Evolutionary conservation across 2,797 vertebrate genomes (phyloP).

Genomic region (Sorex maritimensis): DNA sequence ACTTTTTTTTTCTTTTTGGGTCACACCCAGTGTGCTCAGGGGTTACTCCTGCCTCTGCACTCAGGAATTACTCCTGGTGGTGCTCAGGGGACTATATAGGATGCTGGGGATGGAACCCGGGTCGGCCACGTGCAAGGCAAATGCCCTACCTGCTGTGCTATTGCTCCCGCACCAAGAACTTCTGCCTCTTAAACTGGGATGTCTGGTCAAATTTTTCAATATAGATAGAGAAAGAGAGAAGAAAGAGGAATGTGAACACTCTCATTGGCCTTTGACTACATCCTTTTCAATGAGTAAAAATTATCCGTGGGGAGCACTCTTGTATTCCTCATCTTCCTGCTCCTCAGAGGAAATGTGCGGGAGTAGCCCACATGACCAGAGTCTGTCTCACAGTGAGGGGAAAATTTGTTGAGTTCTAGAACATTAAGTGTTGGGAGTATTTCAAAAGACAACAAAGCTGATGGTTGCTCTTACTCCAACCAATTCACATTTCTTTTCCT

Average conservation of each 20-base stretch:
- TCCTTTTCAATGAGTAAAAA: constrained; percentile 8
- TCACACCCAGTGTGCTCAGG: too few relatives aligned
- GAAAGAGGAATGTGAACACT: neutral
- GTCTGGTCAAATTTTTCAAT: constrained; percentile 15
- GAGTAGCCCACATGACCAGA: neutral
- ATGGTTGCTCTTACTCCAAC: constrained; percentile 6
- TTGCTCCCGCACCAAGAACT: neutral
- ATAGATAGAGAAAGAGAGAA: neutral
- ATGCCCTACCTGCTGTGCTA: too few relatives aligned
- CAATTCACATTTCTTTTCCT: constrained; percentile 37
- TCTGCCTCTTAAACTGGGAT: constrained; percentile 42
- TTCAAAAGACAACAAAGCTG: constrained; percentile 10
- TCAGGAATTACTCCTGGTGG: too few relatives aligned
- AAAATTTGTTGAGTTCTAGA: neutral
- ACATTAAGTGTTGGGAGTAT: neutral
- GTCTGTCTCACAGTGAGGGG: neutral
- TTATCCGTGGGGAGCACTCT: neutral
- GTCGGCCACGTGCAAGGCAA: too few relatives aligned
- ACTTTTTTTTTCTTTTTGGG: neutral
- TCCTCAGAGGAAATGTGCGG: neutral
- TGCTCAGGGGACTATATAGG: too few relatives aligned
- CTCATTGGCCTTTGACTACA: neutral
- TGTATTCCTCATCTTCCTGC: neutral
- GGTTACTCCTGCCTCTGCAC: too few relatives aligned
- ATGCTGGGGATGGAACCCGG: too few relatives aligned